Evolutionary conservation across 2,113 vertebrate genomes (phyloP).

Genomic region (Dipodomys ordii): DNA sequence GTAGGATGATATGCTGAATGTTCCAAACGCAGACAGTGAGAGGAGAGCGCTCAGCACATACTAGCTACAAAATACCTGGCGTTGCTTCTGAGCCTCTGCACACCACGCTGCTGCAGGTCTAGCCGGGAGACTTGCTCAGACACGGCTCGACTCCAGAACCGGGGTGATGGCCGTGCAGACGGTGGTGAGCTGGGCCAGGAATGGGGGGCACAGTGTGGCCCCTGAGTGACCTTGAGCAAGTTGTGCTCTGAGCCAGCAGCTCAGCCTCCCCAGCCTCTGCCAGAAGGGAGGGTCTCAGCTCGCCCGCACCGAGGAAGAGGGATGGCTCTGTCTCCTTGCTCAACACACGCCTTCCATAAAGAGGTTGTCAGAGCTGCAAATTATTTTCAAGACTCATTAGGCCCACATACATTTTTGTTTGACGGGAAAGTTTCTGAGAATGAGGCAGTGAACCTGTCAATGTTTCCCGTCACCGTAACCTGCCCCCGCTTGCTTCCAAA

Average conservation of each 20-base stretch:
- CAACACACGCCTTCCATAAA: background rate
- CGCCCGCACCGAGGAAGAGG: background rate
- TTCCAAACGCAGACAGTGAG: slow-evolving; percentile 70
- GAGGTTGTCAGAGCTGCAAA: slow-evolving; percentile 29
- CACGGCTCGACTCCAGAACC: background rate
- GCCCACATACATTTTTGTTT: background rate
- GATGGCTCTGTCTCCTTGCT: background rate
- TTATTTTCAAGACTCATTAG: slow-evolving; percentile 53
- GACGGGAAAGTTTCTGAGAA: slow-evolving; percentile 25
- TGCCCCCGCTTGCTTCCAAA: background rate
- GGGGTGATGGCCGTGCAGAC: background rate
- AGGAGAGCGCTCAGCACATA: slow-evolving; percentile 80
- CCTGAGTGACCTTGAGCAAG: slow-evolving; percentile 42
- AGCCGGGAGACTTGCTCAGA: background rate
- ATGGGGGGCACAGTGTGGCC: background rate
- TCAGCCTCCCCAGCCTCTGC: background rate
- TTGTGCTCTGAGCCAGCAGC: background rate
- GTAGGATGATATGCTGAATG: slow-evolving; percentile 82
- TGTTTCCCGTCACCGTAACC: background rate
- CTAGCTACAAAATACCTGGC: slow-evolving; percentile 68
- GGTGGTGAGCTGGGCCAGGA: background rate
- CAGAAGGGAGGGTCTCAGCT: background rate
- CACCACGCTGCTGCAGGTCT: slow-evolving; percentile 61
- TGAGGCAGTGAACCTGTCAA: background rate
- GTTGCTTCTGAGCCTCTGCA: slow-evolving; percentile 65